Conservation (phyloP, 2,888 invertebrate species). For the Podotricha telesiphe region DNA sequence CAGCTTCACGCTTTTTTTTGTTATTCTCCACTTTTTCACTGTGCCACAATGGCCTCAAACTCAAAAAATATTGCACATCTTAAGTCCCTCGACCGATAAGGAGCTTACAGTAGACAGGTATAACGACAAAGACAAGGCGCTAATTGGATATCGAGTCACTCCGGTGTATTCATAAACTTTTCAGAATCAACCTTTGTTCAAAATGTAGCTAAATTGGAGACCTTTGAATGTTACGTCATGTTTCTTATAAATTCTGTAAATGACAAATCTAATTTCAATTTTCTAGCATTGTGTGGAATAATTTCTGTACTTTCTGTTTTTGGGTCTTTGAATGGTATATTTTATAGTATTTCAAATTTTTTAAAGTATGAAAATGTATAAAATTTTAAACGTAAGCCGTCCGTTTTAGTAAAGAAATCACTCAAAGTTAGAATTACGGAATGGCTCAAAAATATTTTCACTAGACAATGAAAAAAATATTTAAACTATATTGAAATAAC, state of each 20-base stretch:
- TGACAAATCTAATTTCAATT: constrained; percentile 13
- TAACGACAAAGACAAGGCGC: constrained; percentile 35
- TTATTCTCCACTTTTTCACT: no score
- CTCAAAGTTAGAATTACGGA: no score
- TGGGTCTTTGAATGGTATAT: no score
- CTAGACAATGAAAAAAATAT: no score
- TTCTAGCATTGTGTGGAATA: background rate
- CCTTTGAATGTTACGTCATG: constrained; percentile 18
- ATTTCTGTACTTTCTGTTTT: background rate
- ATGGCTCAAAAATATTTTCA: no score
- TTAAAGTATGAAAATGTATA: no score
- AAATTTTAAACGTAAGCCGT: no score
- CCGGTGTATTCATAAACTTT: constrained; percentile 34
- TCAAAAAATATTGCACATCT: constrained; percentile 4
- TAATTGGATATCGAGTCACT: constrained; percentile 36
- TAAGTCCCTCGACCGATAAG: constrained; percentile 28
- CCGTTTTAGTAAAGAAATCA: no score
- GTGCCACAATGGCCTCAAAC: no score
- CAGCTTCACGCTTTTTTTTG: no score
- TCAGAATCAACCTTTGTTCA: constrained; percentile 33
- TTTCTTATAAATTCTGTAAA: constrained; percentile 17
- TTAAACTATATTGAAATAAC: no score
- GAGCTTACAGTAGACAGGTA: constrained; percentile 35
- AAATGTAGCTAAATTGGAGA: constrained; percentile 31
- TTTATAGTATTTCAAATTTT: no score